Conservation (phyloP, 2,113 vertebrate genomes). For the Carollia perspicillata region DNA sequence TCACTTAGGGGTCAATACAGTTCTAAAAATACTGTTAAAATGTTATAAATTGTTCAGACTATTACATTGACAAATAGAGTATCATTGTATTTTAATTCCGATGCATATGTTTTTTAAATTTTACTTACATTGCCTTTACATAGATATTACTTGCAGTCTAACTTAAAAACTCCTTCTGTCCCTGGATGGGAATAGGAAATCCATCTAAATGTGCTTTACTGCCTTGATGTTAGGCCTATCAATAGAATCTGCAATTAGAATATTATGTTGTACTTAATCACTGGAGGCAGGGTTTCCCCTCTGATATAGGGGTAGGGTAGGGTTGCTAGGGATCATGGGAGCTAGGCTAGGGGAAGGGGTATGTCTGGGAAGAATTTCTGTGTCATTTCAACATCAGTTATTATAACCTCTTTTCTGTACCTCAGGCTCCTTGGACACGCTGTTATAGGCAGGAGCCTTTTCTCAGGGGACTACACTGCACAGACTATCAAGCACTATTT, state of each 20-base stretch:
- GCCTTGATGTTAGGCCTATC: neutral
- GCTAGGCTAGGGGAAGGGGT: neutral
- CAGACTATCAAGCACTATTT: neutral
- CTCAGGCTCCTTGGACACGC: neutral
- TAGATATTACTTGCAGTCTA: neutral
- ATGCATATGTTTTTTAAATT: neutral
- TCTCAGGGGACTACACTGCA: neutral
- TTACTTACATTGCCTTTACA: neutral
- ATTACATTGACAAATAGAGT: neutral
- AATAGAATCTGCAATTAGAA: neutral
- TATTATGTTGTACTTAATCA: neutral
- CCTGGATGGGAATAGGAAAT: neutral
- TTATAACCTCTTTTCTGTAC: neutral
- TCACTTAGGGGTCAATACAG: neutral
- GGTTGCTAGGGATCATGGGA: neutral
- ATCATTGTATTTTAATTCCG: neutral
- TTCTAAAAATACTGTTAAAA: constrained; percentile 20
- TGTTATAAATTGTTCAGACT: neutral
- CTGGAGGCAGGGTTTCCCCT: neutral
- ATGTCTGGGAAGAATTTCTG: neutral
- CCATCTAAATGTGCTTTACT: neutral
- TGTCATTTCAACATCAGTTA: neutral
- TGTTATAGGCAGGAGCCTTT: neutral
- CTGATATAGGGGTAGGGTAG: neutral
- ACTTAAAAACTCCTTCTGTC: neutral